Conservation (phyloP, 1,140 invertebrate species). For the Anagrus nilaparvatae region DNA sequence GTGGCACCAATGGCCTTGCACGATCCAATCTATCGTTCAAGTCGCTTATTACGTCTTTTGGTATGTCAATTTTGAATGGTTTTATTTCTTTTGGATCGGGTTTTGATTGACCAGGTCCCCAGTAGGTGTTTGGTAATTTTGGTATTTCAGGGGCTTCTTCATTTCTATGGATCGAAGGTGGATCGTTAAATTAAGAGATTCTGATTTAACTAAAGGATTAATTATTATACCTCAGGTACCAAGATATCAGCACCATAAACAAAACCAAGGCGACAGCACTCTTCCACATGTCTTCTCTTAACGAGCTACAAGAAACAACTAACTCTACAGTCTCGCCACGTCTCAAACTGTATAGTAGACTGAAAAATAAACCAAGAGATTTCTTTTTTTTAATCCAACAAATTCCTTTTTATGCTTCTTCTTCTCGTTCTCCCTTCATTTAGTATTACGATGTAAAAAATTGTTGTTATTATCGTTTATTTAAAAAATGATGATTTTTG, state of each 20-base stretch:
- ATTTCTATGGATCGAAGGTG: neutral
- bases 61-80: constrained; percentile 7
- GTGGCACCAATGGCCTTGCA: constrained; percentile 37
- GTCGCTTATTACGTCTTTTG: constrained; percentile 26
- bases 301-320: too few relatives aligned
- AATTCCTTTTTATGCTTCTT: too few relatives aligned
- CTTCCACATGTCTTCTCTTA: constrained; percentile 10
- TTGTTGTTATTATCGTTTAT: too few relatives aligned
- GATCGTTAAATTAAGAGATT: too few relatives aligned
- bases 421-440: too few relatives aligned
- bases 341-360: too few relatives aligned
- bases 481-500: too few relatives aligned
- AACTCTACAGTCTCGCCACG: too few relatives aligned
- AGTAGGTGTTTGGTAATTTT: constrained; percentile 6
- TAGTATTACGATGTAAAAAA: too few relatives aligned
- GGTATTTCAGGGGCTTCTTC: constrained; percentile 1
- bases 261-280: constrained; percentile 2
- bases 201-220: neutral
- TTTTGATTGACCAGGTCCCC: constrained; percentile 1
- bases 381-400: too few relatives aligned
- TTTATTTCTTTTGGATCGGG: neutral
- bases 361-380: too few relatives aligned
- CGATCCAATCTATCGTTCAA: constrained; percentile 32
- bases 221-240: constrained; percentile 10
- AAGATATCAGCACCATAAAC: constrained; percentile 6